Evolutionary conservation across 2,888 invertebrate species (phyloP).

Genomic region (Itoplectis maculator): DNA sequence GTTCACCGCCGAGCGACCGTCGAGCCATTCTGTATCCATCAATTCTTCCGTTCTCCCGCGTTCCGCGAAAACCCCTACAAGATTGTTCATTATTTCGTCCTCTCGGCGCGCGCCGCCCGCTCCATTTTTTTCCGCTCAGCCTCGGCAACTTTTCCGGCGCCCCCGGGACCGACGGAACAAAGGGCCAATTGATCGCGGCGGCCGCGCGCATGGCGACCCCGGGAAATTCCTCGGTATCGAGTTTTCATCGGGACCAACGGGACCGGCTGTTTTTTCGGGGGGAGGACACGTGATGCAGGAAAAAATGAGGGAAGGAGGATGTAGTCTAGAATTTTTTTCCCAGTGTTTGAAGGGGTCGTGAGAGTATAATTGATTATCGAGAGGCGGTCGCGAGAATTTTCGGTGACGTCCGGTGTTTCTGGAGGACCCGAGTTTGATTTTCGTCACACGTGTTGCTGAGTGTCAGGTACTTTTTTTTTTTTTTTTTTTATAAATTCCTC

Average conservation of each 20-base stretch:
- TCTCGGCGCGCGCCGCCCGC: too few relatives aligned
- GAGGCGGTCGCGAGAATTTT: not conserved
- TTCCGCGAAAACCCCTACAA: constrained; percentile 55
- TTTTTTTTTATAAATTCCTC: too few relatives aligned
- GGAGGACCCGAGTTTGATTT: not conserved
- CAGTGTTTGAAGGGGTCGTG: not conserved
- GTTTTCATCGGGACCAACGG: constrained; percentile 25
- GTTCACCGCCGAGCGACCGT: constrained; percentile 36
- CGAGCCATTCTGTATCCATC: constrained; percentile 39
- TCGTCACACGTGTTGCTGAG: not conserved
- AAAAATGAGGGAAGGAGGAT: not conserved
- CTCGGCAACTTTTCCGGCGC: not conserved
- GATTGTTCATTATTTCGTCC: constrained; percentile 66
- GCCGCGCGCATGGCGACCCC: constrained; percentile 22
- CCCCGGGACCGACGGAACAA: constrained; percentile 36
- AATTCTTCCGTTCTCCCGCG: constrained; percentile 57
- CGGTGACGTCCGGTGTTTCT: not conserved
- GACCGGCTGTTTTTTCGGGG: not conserved
- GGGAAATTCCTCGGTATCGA: constrained; percentile 44
- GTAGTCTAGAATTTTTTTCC: not conserved
- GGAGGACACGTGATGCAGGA: not conserved
- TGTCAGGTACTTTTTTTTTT: too few relatives aligned
- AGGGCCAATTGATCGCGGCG: constrained; percentile 48
- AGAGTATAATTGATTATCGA: not conserved
- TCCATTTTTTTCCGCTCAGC: constrained; percentile 1